Base-by-base conservation (phyloP, 2,113 vertebrate genomes). In the Mionectes macconnelli region DNA sequence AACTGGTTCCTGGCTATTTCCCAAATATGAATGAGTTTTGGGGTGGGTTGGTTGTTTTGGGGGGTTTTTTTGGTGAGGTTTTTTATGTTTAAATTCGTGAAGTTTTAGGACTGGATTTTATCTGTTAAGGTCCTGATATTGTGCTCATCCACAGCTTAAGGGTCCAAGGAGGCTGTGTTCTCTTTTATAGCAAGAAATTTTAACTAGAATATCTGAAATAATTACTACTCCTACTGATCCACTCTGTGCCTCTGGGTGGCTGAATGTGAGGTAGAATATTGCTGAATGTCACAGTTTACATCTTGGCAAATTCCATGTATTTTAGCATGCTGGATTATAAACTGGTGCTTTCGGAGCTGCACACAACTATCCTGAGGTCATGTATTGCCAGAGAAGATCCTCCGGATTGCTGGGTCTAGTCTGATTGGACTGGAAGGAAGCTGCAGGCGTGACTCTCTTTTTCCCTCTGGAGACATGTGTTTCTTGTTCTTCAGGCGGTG, bases 251-350 rank as follows among this genome's bases (percentile, higher is more conserved):
- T 83, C 49, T 45, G 40, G 62, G 73, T 50, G n/a, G 59, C 64
- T 84, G 68, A 84, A 62, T 64, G 44, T 0, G 10, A 90, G 35
- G 8, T 49, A 60, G 40, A 94, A 81, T 78, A 78, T n/a, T 94
- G 90, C 86, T 81, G 89, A 95, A 93, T 94, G 68, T 89, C 80
- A 83, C 63, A 55, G 42, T 93, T 96, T 52, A 92, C 89, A 92
- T 68, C 76, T 84, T 95, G 86, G 86, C 95, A 93, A 89, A 56
- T 94, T 95, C 44, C 22, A 93, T 97, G 92, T 95, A 64, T 87
- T 78, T 93, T 89, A 87, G 52, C 1, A 0, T 67, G 76, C 86
- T 77, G 80, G 19, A 25, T 90, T 86, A n/a, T 84, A 50, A 83
- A 37, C 50, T 56, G 50, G 39, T 86, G 76, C 64, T 90, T 84